Evolutionary conservation across 2,888 invertebrate genomes (phyloP).

Genomic region (Sarcophaga rosellei): DNA sequence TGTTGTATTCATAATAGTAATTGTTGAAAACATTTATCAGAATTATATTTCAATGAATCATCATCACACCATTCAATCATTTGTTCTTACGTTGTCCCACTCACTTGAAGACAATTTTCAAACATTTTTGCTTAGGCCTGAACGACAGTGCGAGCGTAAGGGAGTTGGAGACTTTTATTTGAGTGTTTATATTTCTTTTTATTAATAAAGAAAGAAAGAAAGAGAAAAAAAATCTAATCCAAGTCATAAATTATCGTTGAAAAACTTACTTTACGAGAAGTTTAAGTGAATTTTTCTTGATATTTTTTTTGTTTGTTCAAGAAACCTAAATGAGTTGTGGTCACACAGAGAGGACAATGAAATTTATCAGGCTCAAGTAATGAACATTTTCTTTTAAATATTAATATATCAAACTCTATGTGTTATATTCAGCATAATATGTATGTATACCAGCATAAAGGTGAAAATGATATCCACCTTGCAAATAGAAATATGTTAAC

Average conservation of each 20-base stretch:
- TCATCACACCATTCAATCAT: slow-evolving; percentile 66
- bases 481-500: no score
- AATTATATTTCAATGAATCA: slow-evolving; percentile 79
- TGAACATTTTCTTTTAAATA: not conserved
- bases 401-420: not conserved
- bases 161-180: not conserved
- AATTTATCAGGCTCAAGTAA: not conserved
- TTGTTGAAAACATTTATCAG: slow-evolving; percentile 77
- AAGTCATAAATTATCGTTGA: slow-evolving; percentile 30
- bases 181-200: not conserved
- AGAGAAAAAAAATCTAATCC: slow-evolving; percentile 29
- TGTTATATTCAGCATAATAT: not conserved
- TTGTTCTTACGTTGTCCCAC: not conserved
- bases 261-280: not conserved
- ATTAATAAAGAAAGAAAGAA: slow-evolving; percentile 4
- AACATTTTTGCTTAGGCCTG: not conserved
- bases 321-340: not conserved
- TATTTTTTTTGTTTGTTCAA: not conserved
- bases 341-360: not conserved
- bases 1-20: slow-evolving; percentile 62
- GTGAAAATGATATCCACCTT: no score
- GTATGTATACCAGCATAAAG: no score
- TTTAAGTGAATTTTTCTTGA: slow-evolving; percentile 11
- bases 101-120: not conserved
- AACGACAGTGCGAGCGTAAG: slow-evolving; percentile 9